Base-by-base conservation (phyloP, 2,113 vertebrate genomes). In the Eulemur rufifrons region DNA sequence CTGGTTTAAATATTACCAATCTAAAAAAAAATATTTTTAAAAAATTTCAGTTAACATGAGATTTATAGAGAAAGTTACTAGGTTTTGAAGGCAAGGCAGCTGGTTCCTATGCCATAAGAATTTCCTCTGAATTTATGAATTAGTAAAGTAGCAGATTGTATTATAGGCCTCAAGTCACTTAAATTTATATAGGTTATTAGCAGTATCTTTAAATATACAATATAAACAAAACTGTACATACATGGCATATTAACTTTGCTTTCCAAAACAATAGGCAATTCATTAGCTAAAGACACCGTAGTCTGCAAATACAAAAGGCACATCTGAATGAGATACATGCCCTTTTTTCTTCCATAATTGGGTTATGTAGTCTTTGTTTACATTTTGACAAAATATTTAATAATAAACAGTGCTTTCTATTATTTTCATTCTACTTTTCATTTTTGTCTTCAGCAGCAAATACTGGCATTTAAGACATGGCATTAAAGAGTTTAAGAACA, bases 151-250 rank as follows among this genome's bases (percentile, higher is more conserved):
- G 98, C 98, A 98, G 98, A 98, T 95, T 98, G 98, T 97, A 98
- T 98, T 98, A 98, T 77, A 98, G 98, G 98, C 98, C 98, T 98
- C 86, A 82, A 98, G 98, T 99, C 98, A 99, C 98, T 99, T 98
- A 96, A 96, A 97, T 98, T 98, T 99, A 99, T 99, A 99, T 99
- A 99, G 98, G 99, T 99, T 98, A 99, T 98, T 98, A 98, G 99
- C 99, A 98, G 98, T 99, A 98, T 99, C 98, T 99, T 99, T 98
- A 98, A 99, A 98, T 99, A 99, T 99, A 98, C 98, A 98, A 98
- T 99, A 99, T 99, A 98, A 98, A 99, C 99, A 99, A 98, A 99
- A 99, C 98, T 99, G 99, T 99, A 99, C 99, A 99, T 96, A 99
- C 98, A 99, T 97, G 98, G 99, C 98, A 97, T 99, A 98, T 97